Evolutionary conservation across 2,113 vertebrate genomes (phyloP).

Genomic region (Rhadina sibilatrix): DNA sequence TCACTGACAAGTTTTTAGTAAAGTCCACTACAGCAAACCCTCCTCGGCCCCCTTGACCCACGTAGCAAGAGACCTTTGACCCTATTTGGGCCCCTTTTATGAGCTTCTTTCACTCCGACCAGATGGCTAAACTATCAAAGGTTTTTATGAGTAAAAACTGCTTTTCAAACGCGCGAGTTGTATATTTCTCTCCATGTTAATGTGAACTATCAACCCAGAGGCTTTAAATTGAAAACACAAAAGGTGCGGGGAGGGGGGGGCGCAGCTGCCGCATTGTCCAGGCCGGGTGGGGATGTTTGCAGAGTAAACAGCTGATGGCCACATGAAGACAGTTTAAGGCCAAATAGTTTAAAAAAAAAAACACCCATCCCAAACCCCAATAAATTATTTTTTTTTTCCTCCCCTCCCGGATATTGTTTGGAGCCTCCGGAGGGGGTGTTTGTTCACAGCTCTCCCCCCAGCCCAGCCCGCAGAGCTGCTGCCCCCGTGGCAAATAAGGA

Average conservation of each 20-base stretch:
- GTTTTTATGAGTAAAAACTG: constrained; percentile 97
- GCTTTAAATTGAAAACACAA: constrained; percentile 72
- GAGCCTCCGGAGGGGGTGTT: not conserved
- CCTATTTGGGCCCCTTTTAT: constrained; percentile 94
- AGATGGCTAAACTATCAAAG: constrained; percentile 99
- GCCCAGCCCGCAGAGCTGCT: not conserved
- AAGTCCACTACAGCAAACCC: constrained; percentile 87
- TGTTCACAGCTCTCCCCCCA: not conserved
- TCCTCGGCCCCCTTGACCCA: constrained; percentile 89
- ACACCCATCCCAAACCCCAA: constrained; percentile 42
- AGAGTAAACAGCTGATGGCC: constrained; percentile 76
- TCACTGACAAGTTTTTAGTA: constrained; percentile 90
- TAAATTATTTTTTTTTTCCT: constrained; percentile 55
- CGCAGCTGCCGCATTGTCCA: constrained; percentile 62
- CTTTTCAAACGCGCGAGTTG: constrained; percentile 80
- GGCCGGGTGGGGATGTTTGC: constrained; percentile 61
- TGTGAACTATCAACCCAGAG: constrained; percentile 71
- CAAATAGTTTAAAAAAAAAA: constrained; percentile 58
- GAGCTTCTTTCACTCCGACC: constrained; percentile 89
- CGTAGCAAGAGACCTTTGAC: constrained; percentile 90
- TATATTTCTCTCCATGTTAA: constrained; percentile 87
- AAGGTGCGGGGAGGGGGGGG: constrained; percentile 38
- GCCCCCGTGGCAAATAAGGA: constrained; percentile 15
- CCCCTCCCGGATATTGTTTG: not conserved
- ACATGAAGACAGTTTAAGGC: constrained; percentile 71